Percentiles rank a stretch among this genome's conserved stretches.
phyloP scores from a whole-genome alignment of 1,140 invertebrate genomes.

The silkworm (Bombyx mori) region ASM3026992v2 NC_085107.1:4011001-4011500 shows the following conservation, averaged over 20 bases:
- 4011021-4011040: conserved; percentile 38
- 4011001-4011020: conserved; percentile 28
- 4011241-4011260: no score
- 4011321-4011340: conserved; percentile 55
- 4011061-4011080: conserved; percentile 29
- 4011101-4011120: conserved; percentile 35
- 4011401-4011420: background rate
- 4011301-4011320: conserved; percentile 49
- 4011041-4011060: conserved; percentile 34
- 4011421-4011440: no score
- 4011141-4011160: no score
- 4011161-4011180: no score
- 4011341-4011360: conserved; percentile 33
- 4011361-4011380: conserved; percentile 33
- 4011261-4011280: no score
- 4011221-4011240: no score
- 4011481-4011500: no score
- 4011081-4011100: conserved; percentile 28
- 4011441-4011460: no score
- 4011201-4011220: no score
- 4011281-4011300: conserved; percentile 43
- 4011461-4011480: no score
- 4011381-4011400: conserved; percentile 22
- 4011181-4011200: no score
- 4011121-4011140: conserved; percentile 16